Base-by-base conservation (phyloP, 2,113 vertebrate genomes). In the Tonatia bakeri region DNA sequence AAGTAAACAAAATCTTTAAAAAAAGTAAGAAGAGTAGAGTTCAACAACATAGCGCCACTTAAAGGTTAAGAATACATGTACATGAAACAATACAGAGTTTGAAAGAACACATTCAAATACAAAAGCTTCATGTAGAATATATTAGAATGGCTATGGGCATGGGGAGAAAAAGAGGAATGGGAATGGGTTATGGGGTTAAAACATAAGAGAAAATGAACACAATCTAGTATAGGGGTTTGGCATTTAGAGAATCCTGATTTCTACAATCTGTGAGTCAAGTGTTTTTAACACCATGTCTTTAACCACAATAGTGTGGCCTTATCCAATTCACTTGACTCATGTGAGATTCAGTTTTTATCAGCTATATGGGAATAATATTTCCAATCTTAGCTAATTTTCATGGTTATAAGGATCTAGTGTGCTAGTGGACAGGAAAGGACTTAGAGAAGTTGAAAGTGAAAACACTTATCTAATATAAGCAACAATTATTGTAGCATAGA, bases 401-500 rank as follows among this genome's bases (percentile, higher is more conserved):
- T n/a, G 40, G 15, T 75, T 85, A 0, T 12, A 70, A 92, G 28
- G 20, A 20, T 72, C 24, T 45, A 7, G 12, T 75, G 45, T 95
- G 54, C 7, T 80, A 85, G 69, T 54, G 43, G 14, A 56, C 38
- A 59, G 47, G 47, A 94, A 91, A 59, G 24, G 72, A 77, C 13
- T 95, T 96, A 79, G 36, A 15, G 1, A 81, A 75, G 33, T 87
- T 90, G 90, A 86, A 91, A 73, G n/a, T 81, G 28, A 91, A 91
- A 67, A 75, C 19, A 50, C 8, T 93, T 88, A 73, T 40, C 31
- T 84, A 84, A 43, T 43, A 89, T 50, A 67, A 45, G 22, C 31
- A 38, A 76, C 13, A 70, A 38, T 85, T 52, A 89, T n/a, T 94
- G 52, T 33, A 64, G 31, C 50, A 67, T 9, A 47, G 3, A 87